Conservation (phyloP, 2,797 vertebrate species). For the Caiman crocodilus region DNA sequence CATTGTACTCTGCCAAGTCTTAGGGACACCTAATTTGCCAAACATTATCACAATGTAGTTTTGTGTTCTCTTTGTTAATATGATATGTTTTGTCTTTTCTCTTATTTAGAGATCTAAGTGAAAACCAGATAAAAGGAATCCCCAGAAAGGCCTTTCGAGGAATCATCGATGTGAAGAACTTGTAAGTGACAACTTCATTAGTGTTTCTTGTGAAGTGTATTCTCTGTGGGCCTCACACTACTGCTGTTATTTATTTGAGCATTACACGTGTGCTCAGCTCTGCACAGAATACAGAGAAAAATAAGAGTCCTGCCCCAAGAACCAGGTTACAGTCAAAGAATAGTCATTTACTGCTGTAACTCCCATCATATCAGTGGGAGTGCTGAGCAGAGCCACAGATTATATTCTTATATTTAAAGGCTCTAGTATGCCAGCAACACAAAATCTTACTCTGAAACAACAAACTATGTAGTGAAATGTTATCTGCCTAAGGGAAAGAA, state of each 20-base stretch:
- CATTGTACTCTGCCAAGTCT: conserved; percentile 43
- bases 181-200: conserved; percentile 87
- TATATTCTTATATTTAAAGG: neutral
- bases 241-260: neutral
- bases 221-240: neutral
- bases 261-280: fast-evolving
- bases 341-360: fast-evolving
- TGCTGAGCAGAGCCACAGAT: neutral
- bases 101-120: conserved; percentile 93
- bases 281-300: neutral
- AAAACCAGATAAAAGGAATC: conserved; percentile 97
- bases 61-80: conserved; percentile 47
- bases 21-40: conserved; percentile 27
- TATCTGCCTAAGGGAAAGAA: neutral
- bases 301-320: neutral
- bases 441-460: neutral
- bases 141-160: conserved; percentile 97
- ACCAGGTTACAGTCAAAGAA: neutral
- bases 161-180: conserved; percentile 96
- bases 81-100: conserved; percentile 55
- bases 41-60: conserved; percentile 61
- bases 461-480: neutral
- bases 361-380: neutral
- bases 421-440: neutral
- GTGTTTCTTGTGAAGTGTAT: conserved; percentile 27